Percentiles rank a stretch among this genome's conserved stretches.
Conservation (phyloP, 1,140 invertebrate species). For the Neodiprion fabricii region DNA sequence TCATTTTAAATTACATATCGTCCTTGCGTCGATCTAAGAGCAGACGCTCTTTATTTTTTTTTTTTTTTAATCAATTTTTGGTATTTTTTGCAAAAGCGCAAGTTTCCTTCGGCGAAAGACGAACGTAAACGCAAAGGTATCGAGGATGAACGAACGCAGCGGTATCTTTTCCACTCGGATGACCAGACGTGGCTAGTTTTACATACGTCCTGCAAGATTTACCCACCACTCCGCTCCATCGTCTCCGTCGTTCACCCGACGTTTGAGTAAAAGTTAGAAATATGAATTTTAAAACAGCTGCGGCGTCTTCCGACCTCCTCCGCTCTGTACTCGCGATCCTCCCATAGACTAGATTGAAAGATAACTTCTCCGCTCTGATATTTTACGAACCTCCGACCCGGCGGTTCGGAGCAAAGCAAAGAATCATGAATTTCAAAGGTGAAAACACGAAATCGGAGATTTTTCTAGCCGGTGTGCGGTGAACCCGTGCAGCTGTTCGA, state of each 20-base stretch:
- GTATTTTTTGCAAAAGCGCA: neutral
- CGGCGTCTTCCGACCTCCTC: slow-evolving; percentile 8
- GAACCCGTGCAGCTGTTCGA: too few species aligned
- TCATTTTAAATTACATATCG: too few species aligned
- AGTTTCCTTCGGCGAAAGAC: too few species aligned
- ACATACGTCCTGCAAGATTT: slow-evolving; percentile 13
- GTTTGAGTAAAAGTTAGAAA: slow-evolving; percentile 47
- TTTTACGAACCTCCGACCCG: slow-evolving; percentile 35
- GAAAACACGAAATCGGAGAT: too few species aligned
- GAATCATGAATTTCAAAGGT: slow-evolving; percentile 42
- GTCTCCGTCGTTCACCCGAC: slow-evolving; percentile 12
- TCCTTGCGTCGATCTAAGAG: too few species aligned
- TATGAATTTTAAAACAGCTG: slow-evolving; percentile 46
- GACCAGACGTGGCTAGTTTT: slow-evolving; percentile 7
- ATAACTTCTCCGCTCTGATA: slow-evolving; percentile 35
- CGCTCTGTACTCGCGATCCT: slow-evolving; percentile 1
- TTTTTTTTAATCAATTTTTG: too few species aligned
- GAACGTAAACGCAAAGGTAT: too few species aligned
- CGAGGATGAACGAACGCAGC: too few species aligned
- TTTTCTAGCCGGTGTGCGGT: too few species aligned
- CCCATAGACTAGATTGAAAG: slow-evolving; percentile 38
- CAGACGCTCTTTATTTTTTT: too few species aligned
- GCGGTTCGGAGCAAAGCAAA: slow-evolving; percentile 27
- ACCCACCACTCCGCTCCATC: neutral
- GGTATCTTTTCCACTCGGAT: neutral